These are phyloP conservation scores for Nansenia antarctica DNA, from an alignment of 2,113 vertebrate genomes.

Conservation along the genomic window DNA sequence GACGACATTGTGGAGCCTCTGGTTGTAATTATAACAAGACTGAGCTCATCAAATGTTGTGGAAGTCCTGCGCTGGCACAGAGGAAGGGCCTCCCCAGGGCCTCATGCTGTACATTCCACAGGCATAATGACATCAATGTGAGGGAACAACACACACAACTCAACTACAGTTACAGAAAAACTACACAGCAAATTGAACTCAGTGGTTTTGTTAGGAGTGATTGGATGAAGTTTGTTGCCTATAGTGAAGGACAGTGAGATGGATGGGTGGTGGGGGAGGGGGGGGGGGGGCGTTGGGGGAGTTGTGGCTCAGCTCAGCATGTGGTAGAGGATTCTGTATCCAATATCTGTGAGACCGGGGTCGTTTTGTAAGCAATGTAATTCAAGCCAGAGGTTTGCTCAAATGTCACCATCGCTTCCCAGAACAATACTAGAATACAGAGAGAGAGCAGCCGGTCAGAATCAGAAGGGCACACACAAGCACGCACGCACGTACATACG, in stretches of 20 bases:
- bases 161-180: background rate
- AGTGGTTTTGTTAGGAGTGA: background rate
- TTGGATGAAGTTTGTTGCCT: background rate
- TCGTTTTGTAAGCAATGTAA: conserved; percentile 13
- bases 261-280: background rate
- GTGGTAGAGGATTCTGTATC: conserved; percentile 5
- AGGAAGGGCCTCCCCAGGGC: background rate
- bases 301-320: background rate
- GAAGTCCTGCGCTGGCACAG: conserved; percentile 23
- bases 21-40: conserved; percentile 43
- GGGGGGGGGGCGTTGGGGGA: conserved; percentile 1
- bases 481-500: background rate
- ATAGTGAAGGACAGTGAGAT: background rate
- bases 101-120: conserved; percentile 25
- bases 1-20: conserved; percentile 24
- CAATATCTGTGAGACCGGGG: conserved; percentile 16
- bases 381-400: conserved; percentile 23
- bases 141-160: background rate
- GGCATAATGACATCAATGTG: conserved; percentile 14
- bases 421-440: conserved; percentile 13
- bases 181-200: background rate
- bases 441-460: background rate
- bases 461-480: background rate
- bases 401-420: conserved; percentile 21
- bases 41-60: conserved; percentile 28